These are phyloP conservation scores for Pygmarrhopalites habei DNA, from an alignment of 1,140 invertebrate species.

Conservation along the genomic window DNA sequence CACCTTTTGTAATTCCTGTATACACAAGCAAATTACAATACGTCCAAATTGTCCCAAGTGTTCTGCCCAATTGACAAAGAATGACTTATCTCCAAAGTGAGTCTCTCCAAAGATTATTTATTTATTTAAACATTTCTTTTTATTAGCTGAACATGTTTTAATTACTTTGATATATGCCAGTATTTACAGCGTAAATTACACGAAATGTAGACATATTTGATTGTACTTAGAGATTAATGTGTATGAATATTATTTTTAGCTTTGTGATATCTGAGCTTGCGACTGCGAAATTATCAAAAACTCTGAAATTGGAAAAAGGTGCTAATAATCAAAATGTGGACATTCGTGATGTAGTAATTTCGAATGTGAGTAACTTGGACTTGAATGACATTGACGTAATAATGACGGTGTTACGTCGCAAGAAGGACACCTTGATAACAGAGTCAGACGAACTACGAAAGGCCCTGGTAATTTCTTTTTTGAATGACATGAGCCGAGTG, in stretches of 20 bases:
- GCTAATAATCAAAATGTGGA: background rate
- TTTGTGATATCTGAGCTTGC: slow-evolving; percentile 41
- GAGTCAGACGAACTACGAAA: slow-evolving; percentile 71
- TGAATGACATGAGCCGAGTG: slow-evolving; percentile 64
- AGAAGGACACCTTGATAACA: slow-evolving; percentile 71
- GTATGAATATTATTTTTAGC: too few species aligned
- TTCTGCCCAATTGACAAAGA: slow-evolving; percentile 60
- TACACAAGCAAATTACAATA: slow-evolving; percentile 68
- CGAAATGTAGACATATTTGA: too few species aligned
- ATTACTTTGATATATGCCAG: too few species aligned
- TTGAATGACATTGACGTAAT: slow-evolving; percentile 73
- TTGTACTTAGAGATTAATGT: too few species aligned
- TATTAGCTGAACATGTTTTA: too few species aligned
- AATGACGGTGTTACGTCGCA: slow-evolving; percentile 67
- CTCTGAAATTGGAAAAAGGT: background rate
- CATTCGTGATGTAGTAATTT: background rate
- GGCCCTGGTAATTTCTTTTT: slow-evolving; percentile 73
- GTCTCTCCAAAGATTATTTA: slow-evolving; percentile 61
- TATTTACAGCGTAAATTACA: too few species aligned
- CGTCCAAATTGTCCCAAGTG: slow-evolving; percentile 80
- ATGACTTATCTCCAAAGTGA: too few species aligned
- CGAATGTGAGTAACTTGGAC: slow-evolving; percentile 53
- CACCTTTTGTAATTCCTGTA: slow-evolving; percentile 84
- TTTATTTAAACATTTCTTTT: too few species aligned
- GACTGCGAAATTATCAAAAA: background rate